Percentiles rank a stretch among this genome's conserved stretches.
Conservation (phyloP, 2,113 vertebrate species). For the Hemibagrus wyckioides region DNA sequence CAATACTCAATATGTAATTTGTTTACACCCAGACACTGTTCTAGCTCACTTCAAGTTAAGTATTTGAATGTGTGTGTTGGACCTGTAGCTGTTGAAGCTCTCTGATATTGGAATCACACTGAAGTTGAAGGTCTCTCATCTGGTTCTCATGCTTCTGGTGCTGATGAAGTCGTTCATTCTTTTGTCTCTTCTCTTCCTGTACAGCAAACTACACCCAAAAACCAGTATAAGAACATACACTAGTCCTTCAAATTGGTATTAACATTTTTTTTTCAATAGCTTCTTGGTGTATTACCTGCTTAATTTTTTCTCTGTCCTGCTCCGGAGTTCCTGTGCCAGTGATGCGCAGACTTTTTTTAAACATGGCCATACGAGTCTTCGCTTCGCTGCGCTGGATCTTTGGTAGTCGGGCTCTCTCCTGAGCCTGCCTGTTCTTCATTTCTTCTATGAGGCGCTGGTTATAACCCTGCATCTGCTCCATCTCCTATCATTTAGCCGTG, state of each 20-base stretch:
- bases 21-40: neutral
- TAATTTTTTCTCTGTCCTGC: conserved; percentile 95
- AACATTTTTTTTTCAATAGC: neutral
- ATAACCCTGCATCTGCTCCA: conserved; percentile 97
- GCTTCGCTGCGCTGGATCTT: conserved; percentile 97
- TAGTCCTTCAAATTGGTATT: neutral
- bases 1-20: neutral
- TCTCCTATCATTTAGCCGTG: conserved; percentile 77
- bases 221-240: neutral
- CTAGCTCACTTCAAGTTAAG: neutral
- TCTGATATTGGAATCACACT: conserved; percentile 94
- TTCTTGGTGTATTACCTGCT: conserved; percentile 78
- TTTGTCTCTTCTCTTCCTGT: conserved; percentile 98
- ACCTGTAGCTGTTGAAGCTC: conserved; percentile 98
- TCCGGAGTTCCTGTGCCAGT: conserved; percentile 88
- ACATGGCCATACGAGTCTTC: conserved; percentile 99
- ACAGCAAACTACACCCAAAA: conserved; percentile 79
- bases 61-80: neutral
- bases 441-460: conserved; percentile 95
- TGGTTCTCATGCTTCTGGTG: conserved; percentile 99
- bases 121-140: conserved; percentile 96
- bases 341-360: conserved; percentile 97
- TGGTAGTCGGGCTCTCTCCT: conserved; percentile 90
- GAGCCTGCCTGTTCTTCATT: conserved; percentile 90
- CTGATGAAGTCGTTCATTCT: conserved; percentile 92